These are phyloP conservation scores for Rhinichthys osculus DNA, from an alignment of 2,797 vertebrate species.

Conservation along the genomic window DNA sequence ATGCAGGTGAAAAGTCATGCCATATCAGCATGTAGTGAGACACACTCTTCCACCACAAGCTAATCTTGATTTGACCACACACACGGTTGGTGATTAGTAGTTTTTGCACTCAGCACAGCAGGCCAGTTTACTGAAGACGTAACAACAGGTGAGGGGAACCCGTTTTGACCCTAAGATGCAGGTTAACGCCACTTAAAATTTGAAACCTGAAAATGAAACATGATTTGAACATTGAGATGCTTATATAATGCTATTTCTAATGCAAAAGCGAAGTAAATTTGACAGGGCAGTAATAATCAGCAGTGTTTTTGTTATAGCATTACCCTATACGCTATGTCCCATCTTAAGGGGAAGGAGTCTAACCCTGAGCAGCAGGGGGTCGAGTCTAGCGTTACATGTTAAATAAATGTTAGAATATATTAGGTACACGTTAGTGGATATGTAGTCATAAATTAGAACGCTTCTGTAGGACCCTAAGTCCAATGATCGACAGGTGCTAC, in stretches of 20 bases:
- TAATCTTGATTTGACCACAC: not conserved
- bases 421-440: constrained; percentile 38
- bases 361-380: constrained; percentile 19
- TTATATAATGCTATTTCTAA: not conserved
- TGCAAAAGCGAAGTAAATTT: not conserved
- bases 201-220: not conserved
- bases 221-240: not conserved
- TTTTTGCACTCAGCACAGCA: constrained; percentile 2
- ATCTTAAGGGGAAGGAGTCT: not conserved
- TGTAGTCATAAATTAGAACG: constrained; percentile 5
- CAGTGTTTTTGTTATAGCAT: not conserved
- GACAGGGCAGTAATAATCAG: not conserved
- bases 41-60: not conserved
- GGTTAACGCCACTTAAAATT: not conserved
- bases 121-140: not conserved
- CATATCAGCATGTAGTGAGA: not conserved
- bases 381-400: constrained; percentile 38
- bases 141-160: not conserved
- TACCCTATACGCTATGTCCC: not conserved
- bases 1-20: not conserved
- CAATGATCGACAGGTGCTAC: not conserved
- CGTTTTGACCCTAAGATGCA: not conserved
- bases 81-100: not conserved
- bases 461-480: constrained; percentile 1
- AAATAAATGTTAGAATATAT: constrained; percentile 46